These are phyloP conservation scores for Leuciscus idus DNA, from an alignment of 2,113 vertebrate species.

Conservation along the genomic window DNA sequence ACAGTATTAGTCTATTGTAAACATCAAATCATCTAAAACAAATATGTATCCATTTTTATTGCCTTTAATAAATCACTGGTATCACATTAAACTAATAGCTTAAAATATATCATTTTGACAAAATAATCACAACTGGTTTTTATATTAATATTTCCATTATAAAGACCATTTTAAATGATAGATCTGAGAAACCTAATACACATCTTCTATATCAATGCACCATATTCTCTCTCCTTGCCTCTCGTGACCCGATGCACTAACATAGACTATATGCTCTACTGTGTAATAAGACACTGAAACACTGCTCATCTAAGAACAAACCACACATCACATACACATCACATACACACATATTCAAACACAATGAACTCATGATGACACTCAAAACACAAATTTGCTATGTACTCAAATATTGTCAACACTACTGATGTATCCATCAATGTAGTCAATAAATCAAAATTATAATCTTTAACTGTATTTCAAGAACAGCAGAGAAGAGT, in stretches of 20 bases:
- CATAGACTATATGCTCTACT: conserved; percentile 48
- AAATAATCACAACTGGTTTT: neutral
- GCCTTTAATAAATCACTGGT: neutral
- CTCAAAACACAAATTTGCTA: neutral
- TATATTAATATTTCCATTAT: neutral
- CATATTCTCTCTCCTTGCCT: conserved; percentile 11
- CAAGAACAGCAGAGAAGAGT: neutral
- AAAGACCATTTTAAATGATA: neutral
- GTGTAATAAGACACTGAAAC: conserved; percentile 47
- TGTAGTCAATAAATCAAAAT: neutral
- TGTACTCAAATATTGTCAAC: neutral
- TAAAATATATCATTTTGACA: neutral
- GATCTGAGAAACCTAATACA: neutral
- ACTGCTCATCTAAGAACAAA: neutral
- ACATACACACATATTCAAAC: neutral
- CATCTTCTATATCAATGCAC: conserved; percentile 6
- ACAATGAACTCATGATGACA: conserved; percentile 2
- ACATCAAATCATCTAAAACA: neutral
- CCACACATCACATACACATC: conserved; percentile 22
- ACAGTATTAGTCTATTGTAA: neutral
- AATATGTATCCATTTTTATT: neutral
- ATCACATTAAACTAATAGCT: neutral
- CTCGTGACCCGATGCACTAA: conserved; percentile 58
- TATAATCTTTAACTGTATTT: neutral
- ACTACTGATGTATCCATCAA: neutral